Percentiles rank a stretch among this genome's conserved stretches.
phyloP scores from a whole-genome alignment of 2,113 vertebrate species.

The Hemiscyllium ocellatum region DNA sequence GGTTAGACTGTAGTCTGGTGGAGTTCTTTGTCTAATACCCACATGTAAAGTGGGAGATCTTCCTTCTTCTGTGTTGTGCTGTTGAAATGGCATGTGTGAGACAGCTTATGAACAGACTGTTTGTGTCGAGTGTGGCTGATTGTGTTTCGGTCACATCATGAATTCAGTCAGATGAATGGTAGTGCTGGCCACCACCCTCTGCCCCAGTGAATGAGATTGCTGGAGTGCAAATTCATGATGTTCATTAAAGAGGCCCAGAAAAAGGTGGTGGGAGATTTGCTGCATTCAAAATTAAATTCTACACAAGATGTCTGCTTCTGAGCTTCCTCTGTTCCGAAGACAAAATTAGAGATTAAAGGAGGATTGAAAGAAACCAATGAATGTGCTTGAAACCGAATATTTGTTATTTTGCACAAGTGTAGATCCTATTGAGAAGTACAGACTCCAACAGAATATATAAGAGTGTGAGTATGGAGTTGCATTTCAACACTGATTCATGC shows the following conservation, averaged over 20 bases:
- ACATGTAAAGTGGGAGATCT: neutral
- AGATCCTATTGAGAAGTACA: neutral
- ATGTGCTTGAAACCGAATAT: neutral
- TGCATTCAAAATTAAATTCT: neutral
- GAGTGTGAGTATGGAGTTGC: neutral
- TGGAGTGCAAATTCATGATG: neutral
- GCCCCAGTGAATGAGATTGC: neutral
- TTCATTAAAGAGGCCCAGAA: neutral
- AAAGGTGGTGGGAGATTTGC: neutral
- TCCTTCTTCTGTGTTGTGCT: neutral
- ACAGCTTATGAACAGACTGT: neutral
- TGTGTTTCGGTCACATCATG: neutral
- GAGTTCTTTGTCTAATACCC: neutral
- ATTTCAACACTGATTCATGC: neutral
- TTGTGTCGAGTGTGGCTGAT: neutral
- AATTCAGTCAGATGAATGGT: neutral
- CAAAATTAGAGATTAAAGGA: neutral
- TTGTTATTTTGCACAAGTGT: neutral
- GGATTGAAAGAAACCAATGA: neutral
- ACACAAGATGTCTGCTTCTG: neutral
- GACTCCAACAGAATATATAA: neutral
- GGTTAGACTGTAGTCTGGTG: neutral
- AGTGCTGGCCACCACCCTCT: neutral
- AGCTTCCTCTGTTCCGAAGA: neutral
- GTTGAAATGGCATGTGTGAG: neutral